These are phyloP conservation scores for Achlya flavicornis DNA, from an alignment of 2,888 invertebrate genomes.

Conservation along the genomic window DNA sequence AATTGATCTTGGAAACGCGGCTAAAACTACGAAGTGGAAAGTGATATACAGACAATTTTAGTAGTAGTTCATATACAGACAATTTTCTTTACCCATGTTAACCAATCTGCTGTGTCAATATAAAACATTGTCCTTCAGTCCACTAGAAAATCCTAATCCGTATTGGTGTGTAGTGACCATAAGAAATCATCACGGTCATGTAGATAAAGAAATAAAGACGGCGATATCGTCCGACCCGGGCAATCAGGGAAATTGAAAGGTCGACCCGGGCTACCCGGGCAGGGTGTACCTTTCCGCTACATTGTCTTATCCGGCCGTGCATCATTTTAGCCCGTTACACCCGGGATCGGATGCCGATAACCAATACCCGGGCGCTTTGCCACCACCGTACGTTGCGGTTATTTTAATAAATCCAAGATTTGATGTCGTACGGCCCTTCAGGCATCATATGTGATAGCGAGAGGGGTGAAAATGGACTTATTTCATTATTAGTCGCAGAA, in stretches of 20 bases:
- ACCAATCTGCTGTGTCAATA: not conserved
- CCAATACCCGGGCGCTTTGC: constrained; percentile 38
- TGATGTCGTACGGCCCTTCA: constrained; percentile 18
- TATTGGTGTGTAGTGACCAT: constrained; percentile 37
- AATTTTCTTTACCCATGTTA: not conserved
- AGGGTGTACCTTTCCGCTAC: constrained; percentile 63
- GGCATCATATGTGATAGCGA: constrained; percentile 1
- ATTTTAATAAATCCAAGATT: constrained; percentile 60
- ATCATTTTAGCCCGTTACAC: constrained; percentile 62
- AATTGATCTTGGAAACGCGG: too few species aligned
- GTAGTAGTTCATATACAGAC: not conserved
- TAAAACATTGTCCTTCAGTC: constrained; percentile 29
- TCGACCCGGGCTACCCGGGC: constrained; percentile 54
- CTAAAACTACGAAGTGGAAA: too few species aligned
- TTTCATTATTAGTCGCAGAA: constrained; percentile 21
- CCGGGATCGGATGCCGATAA: constrained; percentile 46
- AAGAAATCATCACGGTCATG: constrained; percentile 51
- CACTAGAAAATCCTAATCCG: constrained; percentile 30
- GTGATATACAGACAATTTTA: too few species aligned
- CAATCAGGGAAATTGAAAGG: constrained; percentile 79
- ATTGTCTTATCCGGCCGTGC: constrained; percentile 70
- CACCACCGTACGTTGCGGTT: constrained; percentile 45
- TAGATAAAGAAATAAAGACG: constrained; percentile 58
- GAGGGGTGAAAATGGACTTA: constrained; percentile 28
- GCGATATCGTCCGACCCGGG: constrained; percentile 44